Percentiles rank a stretch among this genome's conserved stretches.
phyloP scores from a whole-genome alignment of 2,888 invertebrate genomes.

The Pseudococcus viburni region DNA sequence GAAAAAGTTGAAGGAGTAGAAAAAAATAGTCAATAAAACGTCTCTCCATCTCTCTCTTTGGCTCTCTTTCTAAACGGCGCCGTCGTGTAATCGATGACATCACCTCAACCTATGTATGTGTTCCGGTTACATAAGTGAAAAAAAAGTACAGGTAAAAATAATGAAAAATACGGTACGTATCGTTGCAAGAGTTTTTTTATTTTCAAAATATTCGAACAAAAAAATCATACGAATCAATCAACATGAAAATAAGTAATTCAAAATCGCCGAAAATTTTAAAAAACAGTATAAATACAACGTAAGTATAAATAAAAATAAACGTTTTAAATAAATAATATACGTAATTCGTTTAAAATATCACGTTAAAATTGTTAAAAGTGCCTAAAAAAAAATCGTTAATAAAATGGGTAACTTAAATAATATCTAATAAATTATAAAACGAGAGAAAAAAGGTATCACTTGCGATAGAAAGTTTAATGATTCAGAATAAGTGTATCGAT shows the following conservation, averaged over 20 bases:
- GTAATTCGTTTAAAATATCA: conserved; percentile 17
- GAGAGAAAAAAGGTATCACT: conserved; percentile 24
- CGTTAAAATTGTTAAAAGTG: conserved; percentile 23
- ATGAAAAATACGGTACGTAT: not conserved
- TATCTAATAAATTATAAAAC: not conserved
- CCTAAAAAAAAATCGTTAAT: conserved; percentile 15
- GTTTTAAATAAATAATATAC: not conserved
- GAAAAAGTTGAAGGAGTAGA: not conserved
- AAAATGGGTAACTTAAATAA: not conserved
- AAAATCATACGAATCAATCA: not conserved
- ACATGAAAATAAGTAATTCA: conserved; percentile 9
- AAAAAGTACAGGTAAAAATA: not conserved
- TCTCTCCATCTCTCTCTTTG: not conserved
- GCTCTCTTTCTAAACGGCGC: not conserved
- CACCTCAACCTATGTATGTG: not conserved
- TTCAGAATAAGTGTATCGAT: conserved; percentile 6
- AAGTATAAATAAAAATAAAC: not conserved
- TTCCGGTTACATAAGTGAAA: not conserved
- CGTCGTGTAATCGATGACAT: conserved; percentile 38
- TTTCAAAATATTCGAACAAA: conserved; percentile 13
- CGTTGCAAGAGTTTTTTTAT: not conserved
- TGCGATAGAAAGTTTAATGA: not conserved
- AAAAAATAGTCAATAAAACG: conserved; percentile 2
- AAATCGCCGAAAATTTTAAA: not conserved
- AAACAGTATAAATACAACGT: not conserved